A percentile compares a stretch with the other conserved stretches of the same genome.
These are phyloP conservation scores for Melanogrammus aeglefinus DNA, from an alignment of 2,797 vertebrate species.

Conservation along the genomic window DNA sequence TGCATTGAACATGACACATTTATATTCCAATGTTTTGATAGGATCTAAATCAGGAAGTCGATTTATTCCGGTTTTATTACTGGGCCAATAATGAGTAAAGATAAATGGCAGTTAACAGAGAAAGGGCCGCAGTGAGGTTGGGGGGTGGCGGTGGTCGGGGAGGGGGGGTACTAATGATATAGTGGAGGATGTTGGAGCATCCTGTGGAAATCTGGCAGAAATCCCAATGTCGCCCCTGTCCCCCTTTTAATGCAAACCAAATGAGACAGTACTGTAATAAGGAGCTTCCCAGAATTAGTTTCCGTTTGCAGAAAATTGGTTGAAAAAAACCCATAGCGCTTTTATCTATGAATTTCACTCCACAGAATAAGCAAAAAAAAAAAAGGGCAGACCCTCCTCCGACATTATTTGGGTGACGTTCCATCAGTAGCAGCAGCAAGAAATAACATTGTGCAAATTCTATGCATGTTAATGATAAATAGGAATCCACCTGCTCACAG, in stretches of 20 bases:
- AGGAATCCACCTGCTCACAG: slow-evolving; percentile 99
- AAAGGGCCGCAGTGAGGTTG: slow-evolving; percentile 44
- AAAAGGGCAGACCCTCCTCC: slow-evolving; percentile 74
- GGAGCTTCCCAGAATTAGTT: slow-evolving; percentile 99
- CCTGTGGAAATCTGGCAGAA: slow-evolving; percentile 97
- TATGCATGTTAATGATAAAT: slow-evolving; percentile 99
- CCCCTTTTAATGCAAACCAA: slow-evolving; percentile 97
- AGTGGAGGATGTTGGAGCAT: slow-evolving; percentile 88
- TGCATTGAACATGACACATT: slow-evolving; percentile 63
- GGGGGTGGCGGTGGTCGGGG: slow-evolving; percentile 32
- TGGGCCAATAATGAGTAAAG: slow-evolving; percentile 68
- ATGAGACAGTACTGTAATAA: slow-evolving; percentile 96
- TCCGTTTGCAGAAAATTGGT: slow-evolving; percentile 99
- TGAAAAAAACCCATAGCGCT: slow-evolving; percentile 79
- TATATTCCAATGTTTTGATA: slow-evolving; percentile 73
- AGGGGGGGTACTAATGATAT: slow-evolving; percentile 85
- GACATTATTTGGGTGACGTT: slow-evolving; percentile 99
- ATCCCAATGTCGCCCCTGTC: slow-evolving; percentile 98
- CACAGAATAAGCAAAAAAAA: slow-evolving; percentile 89
- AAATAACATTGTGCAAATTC: slow-evolving; percentile 99
- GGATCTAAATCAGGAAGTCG: slow-evolving; percentile 70
- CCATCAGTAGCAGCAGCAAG: slow-evolving; percentile 92
- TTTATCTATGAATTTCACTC: slow-evolving; percentile 99
- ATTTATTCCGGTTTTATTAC: slow-evolving; percentile 76
- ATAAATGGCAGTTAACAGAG: slow-evolving; percentile 69